phyloP scores from a whole-genome alignment of 2,113 vertebrate species.

The Pantherophis guttatus region DNA sequence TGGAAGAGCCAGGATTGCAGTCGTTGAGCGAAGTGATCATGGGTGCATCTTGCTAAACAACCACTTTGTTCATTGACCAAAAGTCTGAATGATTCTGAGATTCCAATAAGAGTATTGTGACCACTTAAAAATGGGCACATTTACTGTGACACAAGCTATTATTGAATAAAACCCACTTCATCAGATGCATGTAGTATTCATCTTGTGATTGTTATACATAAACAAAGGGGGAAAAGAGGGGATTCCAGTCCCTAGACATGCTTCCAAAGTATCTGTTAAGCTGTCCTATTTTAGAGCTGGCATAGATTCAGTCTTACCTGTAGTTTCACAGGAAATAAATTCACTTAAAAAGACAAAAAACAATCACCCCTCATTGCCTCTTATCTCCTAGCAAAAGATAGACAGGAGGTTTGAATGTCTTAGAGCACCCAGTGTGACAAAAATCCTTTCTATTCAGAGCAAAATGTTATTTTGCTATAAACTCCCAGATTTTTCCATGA shows the following conservation, averaged over 20 bases:
- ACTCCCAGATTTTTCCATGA: background rate
- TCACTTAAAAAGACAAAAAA: background rate
- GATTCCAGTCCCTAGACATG: background rate
- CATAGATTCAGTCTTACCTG: background rate
- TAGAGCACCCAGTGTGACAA: background rate
- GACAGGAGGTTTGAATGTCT: background rate
- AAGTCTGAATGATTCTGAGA: too few species aligned
- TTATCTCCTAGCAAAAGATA: background rate
- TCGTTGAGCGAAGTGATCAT: too few species aligned
- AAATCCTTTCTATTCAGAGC: background rate
- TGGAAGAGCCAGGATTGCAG: too few species aligned
- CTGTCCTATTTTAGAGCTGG: background rate
- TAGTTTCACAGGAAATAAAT: background rate
- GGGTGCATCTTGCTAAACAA: too few species aligned
- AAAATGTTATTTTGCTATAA: background rate
- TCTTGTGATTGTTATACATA: background rate
- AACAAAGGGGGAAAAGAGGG: background rate
- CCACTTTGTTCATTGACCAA: too few species aligned
- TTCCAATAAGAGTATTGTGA: background rate
- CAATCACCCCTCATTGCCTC: background rate
- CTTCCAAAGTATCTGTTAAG: background rate
- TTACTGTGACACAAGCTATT: background rate
- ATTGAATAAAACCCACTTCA: background rate
- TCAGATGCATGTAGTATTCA: background rate
- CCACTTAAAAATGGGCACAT: background rate